These are phyloP conservation scores for Caenorhabditis sp. DNA, from an alignment of 2,888 invertebrate genomes.

Conservation along the genomic window DNA sequence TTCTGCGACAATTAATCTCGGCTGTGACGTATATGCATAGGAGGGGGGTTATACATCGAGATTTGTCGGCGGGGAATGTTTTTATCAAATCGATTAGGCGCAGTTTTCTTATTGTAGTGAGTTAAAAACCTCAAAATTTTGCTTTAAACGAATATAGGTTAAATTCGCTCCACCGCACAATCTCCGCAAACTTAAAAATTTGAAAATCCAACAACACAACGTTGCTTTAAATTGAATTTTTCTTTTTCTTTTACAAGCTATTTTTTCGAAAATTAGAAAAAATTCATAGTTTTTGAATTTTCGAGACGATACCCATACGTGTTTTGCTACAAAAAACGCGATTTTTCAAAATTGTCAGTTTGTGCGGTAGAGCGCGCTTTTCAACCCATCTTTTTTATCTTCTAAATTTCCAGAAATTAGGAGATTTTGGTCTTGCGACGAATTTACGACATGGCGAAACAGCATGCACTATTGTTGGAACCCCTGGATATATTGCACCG, in stretches of 20 bases:
- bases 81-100: conserved; percentile 39
- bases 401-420: conserved; percentile 42
- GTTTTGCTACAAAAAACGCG: not conserved
- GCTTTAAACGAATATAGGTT: too few species aligned
- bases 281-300: not conserved
- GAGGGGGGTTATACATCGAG: conserved; percentile 45
- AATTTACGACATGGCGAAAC: conserved; percentile 20
- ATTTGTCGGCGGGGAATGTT: conserved; percentile 55
- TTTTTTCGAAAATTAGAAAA: conserved; percentile 4
- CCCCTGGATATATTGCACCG: conserved; percentile 58
- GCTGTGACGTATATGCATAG: conserved; percentile 47
- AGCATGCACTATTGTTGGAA: conserved; percentile 51
- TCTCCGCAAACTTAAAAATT: too few species aligned
- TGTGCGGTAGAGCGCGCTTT: too few species aligned
- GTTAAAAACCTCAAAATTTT: too few species aligned
- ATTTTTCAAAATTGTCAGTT: too few species aligned
- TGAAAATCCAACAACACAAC: too few species aligned
- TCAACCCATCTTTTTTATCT: too few species aligned
- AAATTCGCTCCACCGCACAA: too few species aligned
- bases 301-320: not conserved
- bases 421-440: conserved; percentile 55
- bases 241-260: conserved; percentile 2
- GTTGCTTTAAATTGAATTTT: too few species aligned
- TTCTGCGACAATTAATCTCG: conserved; percentile 47
- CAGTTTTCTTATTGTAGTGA: conserved; percentile 10